Evolutionary conservation across 1,140 invertebrate genomes (phyloP).

Genomic region (Diachasmimorpha longicaudata): DNA sequence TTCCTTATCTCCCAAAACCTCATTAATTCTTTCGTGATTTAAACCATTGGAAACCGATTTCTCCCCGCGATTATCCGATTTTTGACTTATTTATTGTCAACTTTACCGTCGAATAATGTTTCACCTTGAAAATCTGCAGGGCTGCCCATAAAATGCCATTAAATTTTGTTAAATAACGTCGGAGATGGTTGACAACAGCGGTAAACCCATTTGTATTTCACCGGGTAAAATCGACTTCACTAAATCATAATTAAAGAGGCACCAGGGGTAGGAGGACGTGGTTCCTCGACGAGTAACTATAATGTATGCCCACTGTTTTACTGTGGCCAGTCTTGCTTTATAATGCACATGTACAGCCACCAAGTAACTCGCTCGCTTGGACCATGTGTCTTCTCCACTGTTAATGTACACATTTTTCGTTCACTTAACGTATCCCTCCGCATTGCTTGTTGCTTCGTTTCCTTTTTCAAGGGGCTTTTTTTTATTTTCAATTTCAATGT

Average conservation of each 20-base stretch:
- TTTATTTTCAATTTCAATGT: slow-evolving; percentile 12
- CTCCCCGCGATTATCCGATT: too few relatives aligned
- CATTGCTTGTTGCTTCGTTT: background rate
- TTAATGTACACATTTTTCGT: slow-evolving; percentile 28
- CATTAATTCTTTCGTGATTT: too few relatives aligned
- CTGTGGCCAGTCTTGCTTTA: slow-evolving; percentile 24
- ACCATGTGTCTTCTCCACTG: slow-evolving; percentile 26
- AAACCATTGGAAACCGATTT: too few relatives aligned
- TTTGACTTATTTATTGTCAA: too few relatives aligned
- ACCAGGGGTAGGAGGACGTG: background rate
- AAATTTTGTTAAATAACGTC: background rate
- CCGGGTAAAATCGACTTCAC: slow-evolving; percentile 17
- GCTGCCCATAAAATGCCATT: background rate
- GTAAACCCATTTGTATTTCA: slow-evolving; percentile 4
- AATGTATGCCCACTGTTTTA: slow-evolving; percentile 31
- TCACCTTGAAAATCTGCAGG: background rate
- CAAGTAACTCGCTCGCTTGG: slow-evolving; percentile 20
- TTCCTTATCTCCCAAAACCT: too few relatives aligned
- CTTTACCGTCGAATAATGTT: background rate
- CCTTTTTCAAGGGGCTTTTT: background rate
- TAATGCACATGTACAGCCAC: slow-evolving; percentile 21
- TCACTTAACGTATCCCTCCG: slow-evolving; percentile 22
- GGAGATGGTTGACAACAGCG: background rate
- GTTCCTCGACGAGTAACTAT: slow-evolving; percentile 28
- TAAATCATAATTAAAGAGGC: slow-evolving; percentile 21